Evolutionary conservation across 2,797 vertebrate species (phyloP).

Genomic region (Artibeus lituratus): DNA sequence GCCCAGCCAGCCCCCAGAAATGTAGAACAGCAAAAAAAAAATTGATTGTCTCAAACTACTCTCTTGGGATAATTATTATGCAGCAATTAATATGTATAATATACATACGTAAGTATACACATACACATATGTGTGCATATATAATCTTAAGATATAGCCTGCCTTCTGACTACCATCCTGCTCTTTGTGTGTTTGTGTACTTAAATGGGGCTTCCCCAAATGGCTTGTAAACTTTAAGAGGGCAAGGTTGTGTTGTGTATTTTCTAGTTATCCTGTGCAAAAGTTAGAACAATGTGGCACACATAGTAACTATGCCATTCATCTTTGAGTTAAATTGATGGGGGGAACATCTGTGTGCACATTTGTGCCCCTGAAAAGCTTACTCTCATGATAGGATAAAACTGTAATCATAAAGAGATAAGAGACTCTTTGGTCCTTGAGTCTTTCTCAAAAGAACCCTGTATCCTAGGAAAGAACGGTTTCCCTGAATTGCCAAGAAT

Average conservation of each 20-base stretch:
- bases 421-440: background rate
- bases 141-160: background rate
- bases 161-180: background rate
- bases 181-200: background rate
- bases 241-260: background rate
- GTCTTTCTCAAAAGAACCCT: slow-evolving; percentile 36
- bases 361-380: background rate
- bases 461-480: background rate
- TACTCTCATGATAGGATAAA: background rate
- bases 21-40: background rate
- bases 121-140: background rate
- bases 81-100: background rate
- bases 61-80: background rate
- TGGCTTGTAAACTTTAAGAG: background rate
- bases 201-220: background rate
- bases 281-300: background rate
- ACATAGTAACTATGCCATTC: background rate
- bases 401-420: background rate
- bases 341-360: background rate
- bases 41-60: background rate
- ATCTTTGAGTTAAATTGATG: background rate
- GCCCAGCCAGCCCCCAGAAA: background rate
- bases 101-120: background rate
- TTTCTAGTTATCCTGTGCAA: background rate
- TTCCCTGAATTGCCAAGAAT: background rate